Evolutionary conservation across 2,888 invertebrate genomes (phyloP).

Genomic region (Pseudeuparius sepicola): DNA sequence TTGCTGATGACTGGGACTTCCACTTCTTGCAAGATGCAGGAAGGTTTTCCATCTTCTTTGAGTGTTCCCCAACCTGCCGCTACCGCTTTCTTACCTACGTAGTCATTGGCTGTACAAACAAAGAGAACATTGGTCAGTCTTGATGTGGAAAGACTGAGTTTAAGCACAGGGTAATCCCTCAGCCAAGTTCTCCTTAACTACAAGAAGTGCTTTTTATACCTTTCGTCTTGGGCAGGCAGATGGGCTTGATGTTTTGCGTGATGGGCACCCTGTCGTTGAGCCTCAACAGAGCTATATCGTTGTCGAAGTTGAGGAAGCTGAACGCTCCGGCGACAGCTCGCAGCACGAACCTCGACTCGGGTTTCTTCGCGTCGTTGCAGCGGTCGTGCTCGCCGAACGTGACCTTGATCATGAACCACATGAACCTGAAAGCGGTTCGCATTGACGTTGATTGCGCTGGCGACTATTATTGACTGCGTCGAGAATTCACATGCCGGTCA

Average conservation of each 20-base stretch:
- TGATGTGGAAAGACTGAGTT: too few species aligned
- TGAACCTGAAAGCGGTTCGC: conserved; percentile 71
- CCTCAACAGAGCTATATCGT: conserved; percentile 74
- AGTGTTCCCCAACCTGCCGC: conserved; percentile 85
- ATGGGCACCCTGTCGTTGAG: conserved; percentile 74
- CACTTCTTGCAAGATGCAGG: conserved; percentile 74
- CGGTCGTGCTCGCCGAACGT: conserved; percentile 82
- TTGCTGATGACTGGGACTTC: conserved; percentile 67
- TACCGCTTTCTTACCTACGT: conserved; percentile 61
- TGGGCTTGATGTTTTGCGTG: conserved; percentile 68
- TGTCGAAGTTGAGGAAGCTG: conserved; percentile 76
- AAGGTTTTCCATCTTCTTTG: conserved; percentile 76
- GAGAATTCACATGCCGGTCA: too few species aligned
- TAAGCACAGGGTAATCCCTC: neutral
- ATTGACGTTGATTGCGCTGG: too few species aligned
- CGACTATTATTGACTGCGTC: too few species aligned
- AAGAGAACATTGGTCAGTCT: too few species aligned
- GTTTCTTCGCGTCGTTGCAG: conserved; percentile 59
- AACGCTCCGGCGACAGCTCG: conserved; percentile 71
- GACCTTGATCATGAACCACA: conserved; percentile 89
- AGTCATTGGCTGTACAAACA: conserved; percentile 56
- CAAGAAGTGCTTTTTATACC: conserved; percentile 39
- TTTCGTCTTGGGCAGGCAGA: conserved; percentile 64
- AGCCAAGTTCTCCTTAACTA: conserved; percentile 5
- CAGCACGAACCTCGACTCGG: conserved; percentile 70